Base-by-base conservation (phyloP, 2,888 invertebrate genomes). In the Pachymerium ferrugineum region DNA sequence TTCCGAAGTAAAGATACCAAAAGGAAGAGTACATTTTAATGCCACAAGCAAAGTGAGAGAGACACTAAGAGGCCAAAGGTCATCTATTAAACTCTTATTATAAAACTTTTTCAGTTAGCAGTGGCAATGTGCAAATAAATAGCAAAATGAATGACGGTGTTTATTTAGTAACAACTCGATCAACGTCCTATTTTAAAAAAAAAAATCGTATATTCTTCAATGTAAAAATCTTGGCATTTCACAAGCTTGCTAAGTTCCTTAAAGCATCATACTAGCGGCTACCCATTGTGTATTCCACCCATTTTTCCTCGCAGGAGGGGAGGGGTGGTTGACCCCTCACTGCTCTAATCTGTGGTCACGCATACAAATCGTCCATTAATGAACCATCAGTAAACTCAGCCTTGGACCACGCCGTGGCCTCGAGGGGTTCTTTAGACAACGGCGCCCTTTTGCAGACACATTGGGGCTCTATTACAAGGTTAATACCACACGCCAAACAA, bases 371-470 rank as follows among this genome's bases (percentile, higher is more conserved):
- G 62, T 14, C 62, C 62, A 28, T 62, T 62, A 62, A 62, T 62
- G 62, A 62, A 62, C 62, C 62, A 62, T 62, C 62, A 62, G 62
- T 62, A 62, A 62, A 62, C 25, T 28, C 47, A 62, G 62, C 62
- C 62, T 62, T 62, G 62, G 62, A 62, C 62, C 62, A 62, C 62
- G 10, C 62, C 62, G 62, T 28, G 62, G 62, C 62, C 62, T 62
- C 62, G 62, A 62, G 62, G 62, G 62, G 28, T 62, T 62, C n/a
- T 62, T 10, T 25, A 62, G 62, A 62, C 62, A 62, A 62, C 62
- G 62, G 62, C 62, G 62, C 28, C 62, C 28, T 62, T 62, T 62
- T 62, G 62, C 62, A 62, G 62, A 62, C 62, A 62, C 62, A 62
- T 54, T 62, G 62, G 28, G 28, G 62, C 25, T 62, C 62, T 10